A percentile compares a stretch with the other conserved stretches of the same genome.
Conservation (phyloP, 2,888 invertebrate genomes). For the Stenodema calcarata region DNA sequence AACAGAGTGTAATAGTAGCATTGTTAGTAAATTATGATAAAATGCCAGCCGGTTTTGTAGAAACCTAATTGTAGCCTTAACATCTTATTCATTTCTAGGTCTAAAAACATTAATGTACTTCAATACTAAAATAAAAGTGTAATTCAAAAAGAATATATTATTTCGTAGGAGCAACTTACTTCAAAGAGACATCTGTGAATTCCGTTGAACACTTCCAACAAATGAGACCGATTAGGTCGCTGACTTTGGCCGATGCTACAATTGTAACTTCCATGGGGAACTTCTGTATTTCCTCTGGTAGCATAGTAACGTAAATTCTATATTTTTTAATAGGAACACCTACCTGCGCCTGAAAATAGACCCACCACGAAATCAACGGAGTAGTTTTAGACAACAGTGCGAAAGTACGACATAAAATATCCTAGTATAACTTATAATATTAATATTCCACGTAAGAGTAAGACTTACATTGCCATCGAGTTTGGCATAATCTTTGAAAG, state of each 20-base stretch:
- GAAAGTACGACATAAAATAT: no score
- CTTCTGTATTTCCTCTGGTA: slow-evolving; percentile 75
- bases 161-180: slow-evolving; percentile 59
- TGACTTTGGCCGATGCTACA: slow-evolving; percentile 82
- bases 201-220: slow-evolving; percentile 76
- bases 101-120: no score
- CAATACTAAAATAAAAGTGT: no score
- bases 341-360: slow-evolving; percentile 67
- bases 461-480: slow-evolving; percentile 79
- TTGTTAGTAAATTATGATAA: no score
- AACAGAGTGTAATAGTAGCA: background rate
- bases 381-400: no score
- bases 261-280: slow-evolving; percentile 80
- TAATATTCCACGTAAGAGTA: no score
- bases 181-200: slow-evolving; percentile 62
- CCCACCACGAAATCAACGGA: no score
- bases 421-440: no score
- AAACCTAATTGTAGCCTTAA: no score
- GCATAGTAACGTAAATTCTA: slow-evolving; percentile 88
- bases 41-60: no score
- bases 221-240: slow-evolving; percentile 90
- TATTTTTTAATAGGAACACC: slow-evolving; percentile 82
- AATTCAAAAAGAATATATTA: no score
- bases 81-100: no score
- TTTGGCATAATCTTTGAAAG: slow-evolving; percentile 87